Base-by-base conservation (phyloP, 1,140 invertebrate species). In the Brachionus asplanchnoidis region DNA sequence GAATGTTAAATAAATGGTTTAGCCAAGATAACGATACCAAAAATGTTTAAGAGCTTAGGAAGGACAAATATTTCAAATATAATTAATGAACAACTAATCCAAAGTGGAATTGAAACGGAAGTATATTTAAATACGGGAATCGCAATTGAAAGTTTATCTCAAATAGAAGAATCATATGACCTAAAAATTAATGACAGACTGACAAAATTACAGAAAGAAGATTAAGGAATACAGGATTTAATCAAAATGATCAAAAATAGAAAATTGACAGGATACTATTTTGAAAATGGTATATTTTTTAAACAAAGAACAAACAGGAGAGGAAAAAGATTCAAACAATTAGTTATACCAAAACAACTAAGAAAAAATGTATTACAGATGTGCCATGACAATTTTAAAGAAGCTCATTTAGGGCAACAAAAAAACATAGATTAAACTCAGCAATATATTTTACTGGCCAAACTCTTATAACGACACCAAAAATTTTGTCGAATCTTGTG, bases 381-480 rank as follows among this genome's bases (percentile, higher is more conserved):
- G n/a, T 82, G 79, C 36, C 79, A 82, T 46, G 79, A 60, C 20
- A 40, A 36, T 5, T 65, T 36, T 40, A 68, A 53, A 23, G 79
- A 53, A 23, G 50, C 53, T 0, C 79, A 82, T 46, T 17, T 82
- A 11, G 50, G 79, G 17, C 60, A 82, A 36, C 26, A 32, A 80
- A 32, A 82, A 82, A 53, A 65, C 79, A 40, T 65, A 14, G 53
- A 82, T 36, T 5, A 65, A 65, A 32, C 23, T 82, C 65, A 60
- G 53, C 26, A 68, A 82, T 60, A 82, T 26, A 23, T 82, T 82
- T 60, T 82, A 82, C 36, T 82, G 79, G 79, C 26, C 79, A 82
- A 44, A 68, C 20, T 82, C 23, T 17, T 60, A 82, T 44, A 82
- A 68, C 0, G 79, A 82, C 9, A 40, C 40, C 8, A 26, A 28